Base-by-base conservation (phyloP, 2,113 vertebrate genomes). In the Hippolais icterina region DNA sequence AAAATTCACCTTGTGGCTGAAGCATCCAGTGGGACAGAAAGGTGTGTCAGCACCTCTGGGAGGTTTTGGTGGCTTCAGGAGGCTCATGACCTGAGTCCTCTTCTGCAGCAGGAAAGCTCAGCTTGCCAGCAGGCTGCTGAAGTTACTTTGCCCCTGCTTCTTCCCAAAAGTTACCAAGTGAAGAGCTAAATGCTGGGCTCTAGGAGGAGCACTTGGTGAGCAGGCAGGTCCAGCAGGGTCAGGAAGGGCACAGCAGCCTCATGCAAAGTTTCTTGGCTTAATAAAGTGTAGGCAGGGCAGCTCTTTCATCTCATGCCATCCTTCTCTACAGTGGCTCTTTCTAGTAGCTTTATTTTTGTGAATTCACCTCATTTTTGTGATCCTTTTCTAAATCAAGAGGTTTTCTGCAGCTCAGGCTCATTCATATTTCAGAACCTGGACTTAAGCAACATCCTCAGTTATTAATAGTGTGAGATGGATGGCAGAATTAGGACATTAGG, bases 381-480 rank as follows among this genome's bases (percentile, higher is more conserved):
- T 89, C 57, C 3, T 92, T 44, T 75, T 60, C 37, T 92, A 87
- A 71, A 87, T 7, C 7, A 24, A 74, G 89, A 87, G 27, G 42
- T 86, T 78, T 93, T 87, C 71, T 66, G 46, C 29, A 23, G 77
- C 74, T 91, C 18, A 7, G 53, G 49, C 61, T 95, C 74, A 79
- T 89, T 96, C 74, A 87, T 97, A 57, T 96, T 95, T 94, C 91
- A 91, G 46, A 76, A 54, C 19, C n/a, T 89, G 70, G 46, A 69
- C 74, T 76, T 68, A 33, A 76, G 68, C 27, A 65, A 28, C 59
- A 21, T 82, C 63, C 59, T 83, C 49, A 35, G 53, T 95, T 91
- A 90, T 63, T 94, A 93, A 91, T 69, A 80, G 63, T 35, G 50
- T 15, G 52, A 77, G 78, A 42, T 39, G 54, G 70, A 80, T 4